phyloP scores from a whole-genome alignment of 2,888 invertebrate genomes.

The Neoaliturus tenellus region DNA sequence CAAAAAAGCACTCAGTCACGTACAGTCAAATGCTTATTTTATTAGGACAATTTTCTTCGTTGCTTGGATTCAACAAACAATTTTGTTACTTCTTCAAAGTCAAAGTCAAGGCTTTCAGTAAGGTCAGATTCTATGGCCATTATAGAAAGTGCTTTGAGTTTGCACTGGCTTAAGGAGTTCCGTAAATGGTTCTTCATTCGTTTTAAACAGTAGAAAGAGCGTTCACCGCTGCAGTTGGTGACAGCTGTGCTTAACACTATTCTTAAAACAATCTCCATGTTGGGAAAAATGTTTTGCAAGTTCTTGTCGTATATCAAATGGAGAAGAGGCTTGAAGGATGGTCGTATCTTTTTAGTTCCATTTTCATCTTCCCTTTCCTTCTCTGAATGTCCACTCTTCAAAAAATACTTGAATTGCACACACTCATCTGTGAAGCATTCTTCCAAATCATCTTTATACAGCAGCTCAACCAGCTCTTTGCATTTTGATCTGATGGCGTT shows the following conservation, averaged over 20 bases:
- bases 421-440: slow-evolving; percentile 50
- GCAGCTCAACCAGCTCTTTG: slow-evolving; percentile 48
- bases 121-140: slow-evolving; percentile 47
- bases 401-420: slow-evolving; percentile 52
- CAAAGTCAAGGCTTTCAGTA: slow-evolving; percentile 39
- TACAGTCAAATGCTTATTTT: slow-evolving; percentile 21
- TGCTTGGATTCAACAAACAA: slow-evolving; percentile 36
- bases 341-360: slow-evolving; percentile 16
- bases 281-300: slow-evolving; percentile 45
- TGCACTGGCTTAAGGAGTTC: slow-evolving; percentile 40
- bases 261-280: slow-evolving; percentile 35
- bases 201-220: slow-evolving; percentile 25
- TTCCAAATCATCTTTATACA: slow-evolving; percentile 52
- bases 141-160: slow-evolving; percentile 36
- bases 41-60: slow-evolving; percentile 33
- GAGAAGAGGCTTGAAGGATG: slow-evolving; percentile 38
- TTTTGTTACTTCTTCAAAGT: slow-evolving; percentile 33
- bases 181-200: slow-evolving; percentile 34
- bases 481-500: slow-evolving; percentile 51
- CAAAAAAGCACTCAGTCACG: slow-evolving; percentile 4
- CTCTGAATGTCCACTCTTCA: slow-evolving; percentile 50
- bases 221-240: slow-evolving; percentile 43
- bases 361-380: slow-evolving; percentile 35
- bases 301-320: slow-evolving; percentile 21
- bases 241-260: slow-evolving; percentile 34